A percentile compares a stretch with the other conserved stretches of the same genome.
Conservation (phyloP, 1,140 invertebrate species). For the Cheumatopsyche charites region DNA sequence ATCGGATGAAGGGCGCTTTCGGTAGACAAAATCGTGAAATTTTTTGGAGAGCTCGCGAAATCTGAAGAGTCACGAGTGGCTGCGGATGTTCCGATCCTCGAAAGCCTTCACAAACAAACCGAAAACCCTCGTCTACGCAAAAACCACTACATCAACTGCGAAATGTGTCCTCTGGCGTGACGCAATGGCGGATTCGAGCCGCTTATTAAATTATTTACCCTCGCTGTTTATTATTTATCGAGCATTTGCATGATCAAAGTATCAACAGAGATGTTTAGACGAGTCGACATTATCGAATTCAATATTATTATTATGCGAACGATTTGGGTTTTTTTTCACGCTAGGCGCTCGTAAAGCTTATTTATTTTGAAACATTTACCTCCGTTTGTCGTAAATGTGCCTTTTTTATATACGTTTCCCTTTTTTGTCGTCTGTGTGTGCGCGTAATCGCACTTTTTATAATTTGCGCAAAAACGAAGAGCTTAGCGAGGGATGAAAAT, state of each 20-base stretch:
- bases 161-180: conserved; percentile 11
- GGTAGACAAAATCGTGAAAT: too few species aligned
- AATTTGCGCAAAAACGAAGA: conserved; percentile 11
- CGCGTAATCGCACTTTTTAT: conserved; percentile 28
- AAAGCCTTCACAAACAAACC: neutral
- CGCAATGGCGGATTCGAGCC: neutral
- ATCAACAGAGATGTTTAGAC: too few species aligned
- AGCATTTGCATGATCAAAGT: conserved; percentile 4
- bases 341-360: neutral
- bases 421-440: neutral
- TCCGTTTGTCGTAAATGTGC: conserved; percentile 6
- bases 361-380: conserved; percentile 10
- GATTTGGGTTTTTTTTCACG: conserved; percentile 25
- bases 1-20: too few species aligned
- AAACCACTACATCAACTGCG: conserved; percentile 18
- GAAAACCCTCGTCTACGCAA: conserved; percentile 10
- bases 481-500: conserved; percentile 23
- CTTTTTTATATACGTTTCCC: too few species aligned
- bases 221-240: conserved; percentile 4
- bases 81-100: neutral
- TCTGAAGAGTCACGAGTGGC: neutral
- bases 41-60: neutral
- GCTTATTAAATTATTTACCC: conserved; percentile 4
- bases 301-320: neutral
- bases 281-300: too few species aligned